Conservation (phyloP, 92 coral and sea anemone genomes). For the Anthopleura xanthogrammica region DNA sequence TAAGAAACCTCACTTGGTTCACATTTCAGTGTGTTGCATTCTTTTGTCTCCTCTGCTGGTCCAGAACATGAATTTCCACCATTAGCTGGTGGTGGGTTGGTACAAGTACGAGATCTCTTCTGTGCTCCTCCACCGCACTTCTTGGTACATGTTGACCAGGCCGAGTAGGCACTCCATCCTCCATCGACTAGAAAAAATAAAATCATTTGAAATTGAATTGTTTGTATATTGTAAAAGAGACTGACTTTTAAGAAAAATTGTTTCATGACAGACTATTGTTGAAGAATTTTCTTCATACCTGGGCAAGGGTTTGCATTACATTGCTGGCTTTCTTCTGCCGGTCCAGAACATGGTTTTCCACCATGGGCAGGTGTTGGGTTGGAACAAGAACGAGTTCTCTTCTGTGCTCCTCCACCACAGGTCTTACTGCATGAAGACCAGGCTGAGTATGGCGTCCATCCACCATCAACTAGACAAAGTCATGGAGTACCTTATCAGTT, state of each 20-base stretch:
- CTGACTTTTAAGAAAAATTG: no score
- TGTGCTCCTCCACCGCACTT: constrained; percentile 3
- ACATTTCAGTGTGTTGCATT: constrained; percentile 11
- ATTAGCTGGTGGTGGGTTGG: constrained; percentile 10
- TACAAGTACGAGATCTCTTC: background rate
- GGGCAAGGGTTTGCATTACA: no score
- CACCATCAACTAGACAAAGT: constrained; percentile 4
- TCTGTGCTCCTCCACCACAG: background rate
- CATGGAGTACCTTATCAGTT: no score
- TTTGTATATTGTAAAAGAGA: no score
- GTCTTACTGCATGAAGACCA: background rate
- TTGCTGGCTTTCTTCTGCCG: background rate
- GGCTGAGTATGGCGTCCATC: background rate
- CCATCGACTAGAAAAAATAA: no score
- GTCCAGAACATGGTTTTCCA: constrained; percentile 4
- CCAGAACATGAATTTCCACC: constrained; percentile 1
- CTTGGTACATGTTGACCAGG: background rate
- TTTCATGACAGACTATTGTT: no score
- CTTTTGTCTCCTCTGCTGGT: constrained; percentile 2
- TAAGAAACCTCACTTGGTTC: constrained; percentile 8
- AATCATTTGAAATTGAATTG: no score
- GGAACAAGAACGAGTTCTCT: constrained; percentile 3
- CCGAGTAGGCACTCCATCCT: background rate
- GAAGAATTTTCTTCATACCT: no score
- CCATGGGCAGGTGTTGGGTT: constrained; percentile 18